Evolutionary conservation across 2,888 invertebrate species (phyloP), one percentile per base, ranked within the genome.

Genomic region (Periphyllus acericola): DNA sequence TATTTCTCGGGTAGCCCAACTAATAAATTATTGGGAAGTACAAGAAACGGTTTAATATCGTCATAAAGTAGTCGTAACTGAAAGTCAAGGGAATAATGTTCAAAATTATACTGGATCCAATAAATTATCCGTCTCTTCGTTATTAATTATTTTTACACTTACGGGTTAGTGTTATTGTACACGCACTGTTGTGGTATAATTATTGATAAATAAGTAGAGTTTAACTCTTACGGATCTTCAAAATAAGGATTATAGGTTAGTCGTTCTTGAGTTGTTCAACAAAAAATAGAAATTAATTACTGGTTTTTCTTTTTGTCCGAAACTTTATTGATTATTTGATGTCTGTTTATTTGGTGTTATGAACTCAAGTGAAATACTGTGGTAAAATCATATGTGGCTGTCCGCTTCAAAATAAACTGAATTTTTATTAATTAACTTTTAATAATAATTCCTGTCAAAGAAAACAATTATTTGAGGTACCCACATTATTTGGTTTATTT

Each of bases 361-460:
- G 60, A 25, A 60, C 2, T 60, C 25, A 6, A 25, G 60, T 60
- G 25, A 60, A 60, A 60, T 60, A 25, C 25, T 25, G 25, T 60
- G 6, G 25, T 60, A 8, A 19, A 8, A 11, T 19, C 14, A 55
- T 3, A 11, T 11, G 55, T 55, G 14, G 19, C 55, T 55, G 29
- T 36, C 36, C n/a, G 25, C 34, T 8, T 17, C n/a, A 55, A 55
- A 55, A 21, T 52, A 32, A 55, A 21, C 17, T 21, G 4, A 55
- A 80, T 66, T 34, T 60, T 60, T 79, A 66, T 40, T 81, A 81
- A 68, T 66, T 66, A 17, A 40, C n/a, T 40, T 81, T 6, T 40
- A 81, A 81, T 80, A 66, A 55, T 40, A 81, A 29, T 81, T 81
- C 80, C 80, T 81, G 80, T 81, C 80, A 66, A 36, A 2, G 36